Base-by-base conservation (phyloP, 2,797 vertebrate species). In the Tachyglossus aculeatus region DNA sequence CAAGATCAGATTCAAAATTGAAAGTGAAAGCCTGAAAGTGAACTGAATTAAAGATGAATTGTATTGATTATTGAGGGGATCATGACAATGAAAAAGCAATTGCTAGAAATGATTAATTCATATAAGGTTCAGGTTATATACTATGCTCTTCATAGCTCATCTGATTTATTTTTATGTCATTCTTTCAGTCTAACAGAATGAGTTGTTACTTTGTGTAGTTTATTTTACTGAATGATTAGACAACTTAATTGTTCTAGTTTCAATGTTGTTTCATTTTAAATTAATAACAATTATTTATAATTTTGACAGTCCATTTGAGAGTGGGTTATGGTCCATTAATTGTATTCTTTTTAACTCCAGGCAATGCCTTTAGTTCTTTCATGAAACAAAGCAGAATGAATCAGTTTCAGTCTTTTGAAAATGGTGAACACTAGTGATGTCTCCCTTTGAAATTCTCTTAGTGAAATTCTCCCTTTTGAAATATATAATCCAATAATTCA, bases 161-260 rank as follows among this genome's bases (percentile, higher is more conserved):
- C 24, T 74, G 0, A 61, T 80, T 71, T 78, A 31, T 31, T 84
- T 83, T 67, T 55, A 63, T 62, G 12, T 36, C 31, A 68, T 80
- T 27, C 5, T 76, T 13, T 67, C 63, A 38, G 2, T 3, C 59
- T 67, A 41, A 58, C 63, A 27, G 21, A 75, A 57, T 72, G 64
- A 63, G 31, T 67, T 75, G n/a, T 39, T 18, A 36, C 59, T 70
- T 53, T 60, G 12, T 57, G 7, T 0, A 64, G 15, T 65, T 86
- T 82, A 14, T 75, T 40, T 15, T 38, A 22, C 24, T 77, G 14
- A 88, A n/a, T 54, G 80, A 56, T 48, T 74, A 25, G 16, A 12
- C 7, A 40, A 9, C 22, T 65, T 57, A 45, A 69, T 52, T 71
- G 72, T n/a, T 62, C 9, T 1, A 34, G 6, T 54, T 75, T n/a